Evolutionary conservation across 2,888 invertebrate species (phyloP), one percentile per base, ranked within the genome.

Genomic region (Nyleta sp.): DNA sequence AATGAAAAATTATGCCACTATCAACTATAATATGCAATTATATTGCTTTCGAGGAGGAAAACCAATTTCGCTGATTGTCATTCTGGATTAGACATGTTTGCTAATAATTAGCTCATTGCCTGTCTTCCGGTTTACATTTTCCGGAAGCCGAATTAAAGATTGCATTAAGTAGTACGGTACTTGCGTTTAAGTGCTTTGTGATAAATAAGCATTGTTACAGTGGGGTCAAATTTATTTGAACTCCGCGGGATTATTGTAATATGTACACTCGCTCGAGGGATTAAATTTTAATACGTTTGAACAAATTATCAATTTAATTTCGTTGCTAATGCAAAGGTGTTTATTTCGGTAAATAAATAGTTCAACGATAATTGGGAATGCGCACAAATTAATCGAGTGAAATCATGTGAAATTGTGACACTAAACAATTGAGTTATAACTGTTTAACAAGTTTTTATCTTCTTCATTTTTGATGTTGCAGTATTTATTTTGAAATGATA

Each of bases 1-100:
- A 67, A 60, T 67, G 67, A 74, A 74, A 74, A 74, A 46, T 67
- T 74, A 74, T 67, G 18, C 53, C 44, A 33, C 73, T 59, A 52
- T 53, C 20, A 28, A 48, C 33, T 57, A 17, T 28, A 73, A 73
- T 48, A 46, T 35, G 42, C 24, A 42, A 68, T 48, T 38, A 38
- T n/a, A n/a, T n/a, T n/a, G n/a, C n/a, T n/a, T n/a, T n/a, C n/a
- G 8, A 10, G 5, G 35, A n/a, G 11, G 35, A 35, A 35, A 35
- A 10, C 11, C 5, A 35, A n/a, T 8, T 35, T 11, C 5, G 35
- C 35, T 8, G 35, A 35, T 35, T 3, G n/a, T 28, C 8, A 11
- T 11, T 2, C 2, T 10, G 11, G n/a, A 22, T 42, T 42, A 42
- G 42, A 17, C 6, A n/a, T 10, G 4, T 38, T 28, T 28, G 8